Evolutionary conservation across 2,888 invertebrate genomes (phyloP).

Genomic region (Abrostola triplasia): DNA sequence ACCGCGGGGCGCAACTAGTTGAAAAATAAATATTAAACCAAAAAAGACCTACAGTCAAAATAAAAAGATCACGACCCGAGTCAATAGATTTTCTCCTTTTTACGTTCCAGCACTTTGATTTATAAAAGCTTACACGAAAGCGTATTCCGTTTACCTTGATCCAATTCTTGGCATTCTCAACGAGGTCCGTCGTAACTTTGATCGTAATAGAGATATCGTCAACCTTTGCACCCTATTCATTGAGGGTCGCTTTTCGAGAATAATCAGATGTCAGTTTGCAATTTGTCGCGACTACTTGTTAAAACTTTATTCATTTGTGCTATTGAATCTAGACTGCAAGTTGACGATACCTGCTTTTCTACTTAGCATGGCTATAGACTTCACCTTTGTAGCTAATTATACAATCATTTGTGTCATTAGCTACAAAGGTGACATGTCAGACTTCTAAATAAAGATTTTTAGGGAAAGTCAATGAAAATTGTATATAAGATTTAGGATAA

Average conservation of each 20-base stretch:
- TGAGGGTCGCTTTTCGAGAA: slow-evolving; percentile 26
- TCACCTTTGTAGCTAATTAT: no score
- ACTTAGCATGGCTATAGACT: no score
- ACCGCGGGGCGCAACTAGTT: no score
- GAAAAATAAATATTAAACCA: no score
- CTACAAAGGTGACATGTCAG: no score
- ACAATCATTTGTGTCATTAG: no score
- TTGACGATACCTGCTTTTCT: neutral
- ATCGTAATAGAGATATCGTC: slow-evolving; percentile 36
- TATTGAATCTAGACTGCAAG: neutral
- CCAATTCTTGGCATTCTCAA: slow-evolving; percentile 18
- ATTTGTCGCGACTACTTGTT: slow-evolving; percentile 16
- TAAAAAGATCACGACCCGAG: neutral
- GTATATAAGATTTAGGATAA: no score
- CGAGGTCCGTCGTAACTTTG: slow-evolving; percentile 24
- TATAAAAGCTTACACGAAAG: neutral
- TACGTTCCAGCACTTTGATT: neutral
- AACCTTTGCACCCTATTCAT: slow-evolving; percentile 21
- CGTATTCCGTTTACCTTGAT: slow-evolving; percentile 2
- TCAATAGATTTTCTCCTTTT: neutral
- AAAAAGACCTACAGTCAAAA: neutral
- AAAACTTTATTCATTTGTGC: neutral
- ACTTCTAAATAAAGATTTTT: no score
- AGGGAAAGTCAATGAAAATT: no score
- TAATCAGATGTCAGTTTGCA: slow-evolving; percentile 17